A percentile compares a stretch with the other conserved stretches of the same genome.
These are phyloP conservation scores for Lamprotornis superbus DNA, from an alignment of 2,113 vertebrate species.

Conservation along the genomic window DNA sequence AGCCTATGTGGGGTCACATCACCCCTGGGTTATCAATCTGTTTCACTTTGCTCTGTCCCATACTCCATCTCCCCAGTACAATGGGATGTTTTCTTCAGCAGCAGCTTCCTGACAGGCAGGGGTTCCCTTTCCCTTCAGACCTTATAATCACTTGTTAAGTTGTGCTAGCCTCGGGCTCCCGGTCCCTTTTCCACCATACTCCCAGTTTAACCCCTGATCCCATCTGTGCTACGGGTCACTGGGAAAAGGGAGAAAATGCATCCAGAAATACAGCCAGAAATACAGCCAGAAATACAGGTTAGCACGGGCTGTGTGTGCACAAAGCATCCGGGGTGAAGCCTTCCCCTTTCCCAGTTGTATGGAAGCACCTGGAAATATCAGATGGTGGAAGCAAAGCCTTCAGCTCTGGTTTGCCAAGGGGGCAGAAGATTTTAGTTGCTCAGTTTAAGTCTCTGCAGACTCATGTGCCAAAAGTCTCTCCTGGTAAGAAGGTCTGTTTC, in stretches of 20 bases:
- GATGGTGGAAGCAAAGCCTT: background rate
- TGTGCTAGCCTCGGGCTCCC: background rate
- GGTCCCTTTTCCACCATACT: background rate
- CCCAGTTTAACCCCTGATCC: constrained; percentile 67
- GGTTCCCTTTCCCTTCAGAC: constrained; percentile 55
- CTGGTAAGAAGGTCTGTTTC: background rate
- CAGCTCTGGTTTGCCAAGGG: background rate
- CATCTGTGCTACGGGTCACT: background rate
- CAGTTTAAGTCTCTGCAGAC: background rate
- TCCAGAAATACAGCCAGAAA: too few relatives aligned
- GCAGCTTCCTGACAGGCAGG: constrained; percentile 22
- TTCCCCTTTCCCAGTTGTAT: background rate
- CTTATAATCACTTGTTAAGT: constrained; percentile 57
- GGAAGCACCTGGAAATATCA: background rate
- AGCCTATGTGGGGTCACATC: constrained; percentile 40
- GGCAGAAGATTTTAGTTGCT: background rate
- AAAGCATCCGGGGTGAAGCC: background rate
- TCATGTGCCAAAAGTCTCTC: rapidly evolving
- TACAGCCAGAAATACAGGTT: background rate
- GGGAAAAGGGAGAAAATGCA: background rate
- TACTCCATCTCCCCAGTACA: constrained; percentile 27
- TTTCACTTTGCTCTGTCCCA: constrained; percentile 13
- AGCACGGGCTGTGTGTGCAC: rapidly evolving
- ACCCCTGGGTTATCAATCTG: constrained; percentile 59
- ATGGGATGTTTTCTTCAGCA: constrained; percentile 59